Conservation (phyloP, 64 coral and sea anemone genomes). For the Dendronephthya gigantea region DNA sequence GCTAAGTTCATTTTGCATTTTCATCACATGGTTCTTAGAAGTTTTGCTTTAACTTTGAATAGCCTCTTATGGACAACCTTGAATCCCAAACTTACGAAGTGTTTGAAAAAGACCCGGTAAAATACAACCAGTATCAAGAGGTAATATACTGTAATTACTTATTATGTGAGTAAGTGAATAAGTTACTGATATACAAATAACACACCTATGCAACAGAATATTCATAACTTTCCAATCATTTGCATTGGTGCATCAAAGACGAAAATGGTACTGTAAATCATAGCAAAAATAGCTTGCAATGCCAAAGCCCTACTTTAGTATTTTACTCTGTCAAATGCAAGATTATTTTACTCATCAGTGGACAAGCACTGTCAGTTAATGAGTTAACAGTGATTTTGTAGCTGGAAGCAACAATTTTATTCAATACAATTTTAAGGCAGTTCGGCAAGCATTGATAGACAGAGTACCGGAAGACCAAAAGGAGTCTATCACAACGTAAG, state of each 20-base stretch:
- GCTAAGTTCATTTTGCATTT: background rate
- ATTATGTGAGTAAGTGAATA: no score
- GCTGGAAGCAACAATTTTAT: no score
- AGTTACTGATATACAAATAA: background rate
- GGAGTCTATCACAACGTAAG: constrained; percentile 62
- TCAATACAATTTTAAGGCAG: constrained; percentile 43
- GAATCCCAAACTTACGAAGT: constrained; percentile 99
- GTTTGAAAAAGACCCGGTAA: constrained; percentile 97
- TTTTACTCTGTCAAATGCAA: background rate
- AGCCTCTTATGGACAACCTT: constrained; percentile 96
- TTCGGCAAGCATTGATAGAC: constrained; percentile 67
- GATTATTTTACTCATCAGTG: background rate
- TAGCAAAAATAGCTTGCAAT: no score
- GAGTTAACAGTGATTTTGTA: no score
- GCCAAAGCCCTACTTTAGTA: no score
- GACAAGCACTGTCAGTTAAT: no score
- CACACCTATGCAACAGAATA: no score
- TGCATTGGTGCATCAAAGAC: no score
- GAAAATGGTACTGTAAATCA: no score
- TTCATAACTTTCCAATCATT: no score
- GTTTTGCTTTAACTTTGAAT: background rate
- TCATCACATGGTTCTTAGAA: background rate
- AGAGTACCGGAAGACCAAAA: constrained; percentile 64
- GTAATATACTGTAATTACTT: no score
- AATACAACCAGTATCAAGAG: constrained; percentile 88